Conservation (phyloP, 1,140 invertebrate genomes). For the Meloidogyne floridensis region DNA sequence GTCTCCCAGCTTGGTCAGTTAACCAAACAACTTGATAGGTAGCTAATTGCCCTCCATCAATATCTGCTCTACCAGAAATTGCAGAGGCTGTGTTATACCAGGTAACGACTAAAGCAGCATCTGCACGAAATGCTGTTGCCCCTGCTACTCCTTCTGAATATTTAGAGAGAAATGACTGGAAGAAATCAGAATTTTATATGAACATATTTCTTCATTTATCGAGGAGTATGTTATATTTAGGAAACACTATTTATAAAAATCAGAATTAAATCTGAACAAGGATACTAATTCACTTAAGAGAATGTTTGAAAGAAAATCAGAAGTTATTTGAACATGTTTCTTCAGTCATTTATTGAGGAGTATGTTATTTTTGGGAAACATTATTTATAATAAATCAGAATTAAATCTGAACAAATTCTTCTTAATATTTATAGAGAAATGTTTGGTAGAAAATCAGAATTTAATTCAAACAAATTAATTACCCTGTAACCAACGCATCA, state of each 20-base stretch:
- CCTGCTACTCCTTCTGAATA: slow-evolving; percentile 61
- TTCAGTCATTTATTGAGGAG: no score
- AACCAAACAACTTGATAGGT: slow-evolving; percentile 62
- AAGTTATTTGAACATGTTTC: no score
- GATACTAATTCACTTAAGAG: no score
- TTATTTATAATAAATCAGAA: background rate
- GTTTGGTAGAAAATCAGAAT: background rate
- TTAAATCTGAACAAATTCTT: background rate
- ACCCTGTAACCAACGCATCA: slow-evolving; percentile 64
- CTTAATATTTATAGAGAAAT: background rate
- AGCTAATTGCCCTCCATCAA: slow-evolving; percentile 61
- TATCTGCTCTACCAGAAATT: slow-evolving; percentile 61
- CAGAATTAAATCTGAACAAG: no score
- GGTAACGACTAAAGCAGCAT: slow-evolving; percentile 63
- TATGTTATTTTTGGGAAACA: no score
- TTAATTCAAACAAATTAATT: background rate
- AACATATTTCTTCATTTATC: background rate
- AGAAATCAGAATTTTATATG: background rate
- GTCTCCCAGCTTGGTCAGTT: slow-evolving; percentile 46
- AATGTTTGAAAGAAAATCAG: no score
- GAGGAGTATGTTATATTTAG: no score
- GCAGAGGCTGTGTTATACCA: slow-evolving; percentile 66
- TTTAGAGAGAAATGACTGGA: background rate
- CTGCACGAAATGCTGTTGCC: slow-evolving; percentile 61
- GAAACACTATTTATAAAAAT: no score